Conservation (phyloP, 2,888 invertebrate genomes). For the Drosophila rubida region DNA sequence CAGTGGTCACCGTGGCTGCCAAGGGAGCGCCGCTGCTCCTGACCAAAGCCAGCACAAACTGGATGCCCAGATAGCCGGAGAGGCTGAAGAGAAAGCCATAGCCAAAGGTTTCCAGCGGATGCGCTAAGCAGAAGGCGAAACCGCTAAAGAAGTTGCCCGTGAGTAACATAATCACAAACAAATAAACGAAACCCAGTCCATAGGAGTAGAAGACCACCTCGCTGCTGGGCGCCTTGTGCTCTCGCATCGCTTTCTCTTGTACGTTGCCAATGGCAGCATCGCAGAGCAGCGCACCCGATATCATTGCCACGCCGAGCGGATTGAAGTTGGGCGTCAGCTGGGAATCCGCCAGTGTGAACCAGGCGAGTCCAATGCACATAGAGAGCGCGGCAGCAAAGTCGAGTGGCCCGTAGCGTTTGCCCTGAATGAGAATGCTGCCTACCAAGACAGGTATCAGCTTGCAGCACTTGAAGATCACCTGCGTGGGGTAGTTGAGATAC, state of each 20-base stretch:
- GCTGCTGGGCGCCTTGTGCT: slow-evolving; percentile 92
- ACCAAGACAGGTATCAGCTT: slow-evolving; percentile 98
- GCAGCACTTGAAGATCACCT: slow-evolving; percentile 98
- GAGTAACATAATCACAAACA: slow-evolving; percentile 89
- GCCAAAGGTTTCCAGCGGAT: slow-evolving; percentile 91
- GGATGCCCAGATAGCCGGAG: slow-evolving; percentile 96
- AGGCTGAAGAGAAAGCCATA: slow-evolving; percentile 94
- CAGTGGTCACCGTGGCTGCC: slow-evolving; percentile 96
- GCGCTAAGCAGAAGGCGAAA: slow-evolving; percentile 90
- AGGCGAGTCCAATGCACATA: slow-evolving; percentile 95
- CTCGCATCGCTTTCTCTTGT: slow-evolving; percentile 97
- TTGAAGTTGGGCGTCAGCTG: slow-evolving; percentile 91
- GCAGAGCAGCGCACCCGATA: slow-evolving; percentile 94
- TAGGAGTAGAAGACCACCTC: slow-evolving; percentile 98
- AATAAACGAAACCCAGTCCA: slow-evolving; percentile 93
- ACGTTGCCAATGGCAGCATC: slow-evolving; percentile 98
- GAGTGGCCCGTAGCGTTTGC: slow-evolving; percentile 92
- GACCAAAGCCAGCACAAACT: slow-evolving; percentile 95
- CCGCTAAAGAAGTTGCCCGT: slow-evolving; percentile 92
- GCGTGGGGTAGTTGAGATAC: slow-evolving; percentile 98
- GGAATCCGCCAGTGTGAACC: slow-evolving; percentile 95
- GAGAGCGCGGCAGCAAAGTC: slow-evolving; percentile 93
- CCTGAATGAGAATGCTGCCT: slow-evolving; percentile 96
- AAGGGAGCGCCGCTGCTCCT: slow-evolving; percentile 95
- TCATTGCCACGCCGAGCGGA: slow-evolving; percentile 89